phyloP scores from a whole-genome alignment of 1,140 invertebrate genomes.

The Ceratosolen solmsi region DNA sequence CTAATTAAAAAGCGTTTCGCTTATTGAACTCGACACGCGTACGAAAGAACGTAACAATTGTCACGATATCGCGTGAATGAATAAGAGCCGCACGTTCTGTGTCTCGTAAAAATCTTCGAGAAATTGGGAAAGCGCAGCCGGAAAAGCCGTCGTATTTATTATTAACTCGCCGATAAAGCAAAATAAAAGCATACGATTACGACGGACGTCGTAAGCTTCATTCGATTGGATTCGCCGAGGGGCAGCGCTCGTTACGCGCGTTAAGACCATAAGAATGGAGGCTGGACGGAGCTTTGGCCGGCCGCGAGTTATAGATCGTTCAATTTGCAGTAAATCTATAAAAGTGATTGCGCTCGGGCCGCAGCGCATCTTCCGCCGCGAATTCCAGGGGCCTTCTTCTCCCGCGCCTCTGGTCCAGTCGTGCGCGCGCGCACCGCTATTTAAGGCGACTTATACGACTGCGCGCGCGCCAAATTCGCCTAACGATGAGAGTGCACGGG shows the following conservation, averaged over 20 bases:
- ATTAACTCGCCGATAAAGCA: neutral
- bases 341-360: constrained; percentile 58
- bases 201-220: too few species aligned
- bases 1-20: too few species aligned
- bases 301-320: constrained; percentile 68
- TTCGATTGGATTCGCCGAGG: neutral
- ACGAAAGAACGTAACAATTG: too few species aligned
- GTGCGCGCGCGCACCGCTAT: neutral
- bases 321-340: constrained; percentile 71
- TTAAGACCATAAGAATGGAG: constrained; percentile 46
- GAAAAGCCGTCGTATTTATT: too few species aligned
- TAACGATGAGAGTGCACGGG: constrained; percentile 6
- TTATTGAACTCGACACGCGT: too few species aligned
- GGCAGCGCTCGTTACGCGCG: constrained; percentile 60
- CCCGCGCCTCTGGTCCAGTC: neutral
- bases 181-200: constrained; percentile 26
- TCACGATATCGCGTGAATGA: too few species aligned
- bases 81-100: too few species aligned
- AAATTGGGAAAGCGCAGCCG: too few species aligned
- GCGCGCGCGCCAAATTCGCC: constrained; percentile 7
- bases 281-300: constrained; percentile 16
- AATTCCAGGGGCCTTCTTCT: constrained; percentile 13
- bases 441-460: constrained; percentile 12
- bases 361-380: constrained; percentile 46
- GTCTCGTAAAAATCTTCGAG: too few species aligned